Percentiles rank a stretch among this genome's conserved stretches.
These are phyloP conservation scores for Perognathus longimembris DNA, from an alignment of 2,113 vertebrate species.

Conservation along the genomic window DNA sequence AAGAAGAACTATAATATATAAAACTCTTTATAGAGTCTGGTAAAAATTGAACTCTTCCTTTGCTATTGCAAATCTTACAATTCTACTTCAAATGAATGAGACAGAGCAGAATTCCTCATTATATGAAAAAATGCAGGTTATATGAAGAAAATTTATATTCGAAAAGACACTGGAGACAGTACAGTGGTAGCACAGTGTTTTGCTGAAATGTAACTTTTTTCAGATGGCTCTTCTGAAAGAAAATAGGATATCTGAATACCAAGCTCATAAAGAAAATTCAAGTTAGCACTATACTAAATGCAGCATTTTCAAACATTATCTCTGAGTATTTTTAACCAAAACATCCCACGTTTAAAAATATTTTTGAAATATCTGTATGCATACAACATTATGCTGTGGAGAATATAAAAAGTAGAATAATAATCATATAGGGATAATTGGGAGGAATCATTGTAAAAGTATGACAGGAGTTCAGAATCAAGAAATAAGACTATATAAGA, in stretches of 20 bases:
- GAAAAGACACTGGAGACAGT: not conserved
- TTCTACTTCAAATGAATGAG: slow-evolving; percentile 26
- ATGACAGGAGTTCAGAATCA: not conserved
- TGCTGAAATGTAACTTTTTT: slow-evolving; percentile 18
- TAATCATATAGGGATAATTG: not conserved
- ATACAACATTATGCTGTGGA: not conserved
- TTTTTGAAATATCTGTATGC: slow-evolving; percentile 20
- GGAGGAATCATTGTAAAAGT: not conserved
- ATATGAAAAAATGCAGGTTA: slow-evolving; percentile 38
- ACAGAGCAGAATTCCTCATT: not conserved
- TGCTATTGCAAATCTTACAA: not conserved
- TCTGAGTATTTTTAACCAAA: slow-evolving; percentile 35
- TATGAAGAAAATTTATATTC: slow-evolving; percentile 1
- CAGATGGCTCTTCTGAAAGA: slow-evolving; percentile 38
- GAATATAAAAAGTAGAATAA: slow-evolving; percentile 1
- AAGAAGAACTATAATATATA: not conserved
- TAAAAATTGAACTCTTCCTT: slow-evolving; percentile 5
- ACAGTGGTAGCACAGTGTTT: not conserved
- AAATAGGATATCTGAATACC: slow-evolving; percentile 6
- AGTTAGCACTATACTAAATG: slow-evolving; percentile 5
- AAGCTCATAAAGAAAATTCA: slow-evolving; percentile 53
- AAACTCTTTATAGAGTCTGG: not conserved
- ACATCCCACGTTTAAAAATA: slow-evolving; percentile 36
- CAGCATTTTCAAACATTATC: slow-evolving; percentile 43
- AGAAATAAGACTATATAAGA: not conserved